Percentiles rank a stretch among this genome's conserved stretches.
phyloP scores from a whole-genome alignment of 1,140 invertebrate genomes.

The Drosophila mayri region DNA sequence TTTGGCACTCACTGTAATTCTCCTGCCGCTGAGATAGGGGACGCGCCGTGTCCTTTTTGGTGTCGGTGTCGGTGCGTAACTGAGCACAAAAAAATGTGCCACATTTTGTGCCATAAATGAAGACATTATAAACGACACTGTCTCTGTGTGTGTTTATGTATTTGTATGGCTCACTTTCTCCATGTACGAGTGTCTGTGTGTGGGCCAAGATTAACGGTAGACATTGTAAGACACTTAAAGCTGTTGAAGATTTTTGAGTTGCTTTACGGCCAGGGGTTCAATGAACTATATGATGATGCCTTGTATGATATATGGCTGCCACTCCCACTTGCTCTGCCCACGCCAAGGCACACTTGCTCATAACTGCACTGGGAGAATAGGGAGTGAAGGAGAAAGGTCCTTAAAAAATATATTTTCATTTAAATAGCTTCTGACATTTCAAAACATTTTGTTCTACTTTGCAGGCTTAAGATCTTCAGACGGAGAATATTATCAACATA shows the following conservation, averaged over 20 bases:
- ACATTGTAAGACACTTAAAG: conserved; percentile 82
- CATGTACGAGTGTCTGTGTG: conserved; percentile 38
- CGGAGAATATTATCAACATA: neutral
- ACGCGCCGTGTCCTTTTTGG: conserved; percentile 56
- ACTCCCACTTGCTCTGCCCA: conserved; percentile 26
- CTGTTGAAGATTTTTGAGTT: conserved; percentile 76
- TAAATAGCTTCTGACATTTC: no score
- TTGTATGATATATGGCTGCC: conserved; percentile 67
- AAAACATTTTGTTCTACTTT: neutral
- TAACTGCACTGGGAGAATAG: conserved; percentile 1
- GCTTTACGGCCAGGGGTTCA: conserved; percentile 69
- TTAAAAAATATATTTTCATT: no score
- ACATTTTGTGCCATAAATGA: conserved; percentile 79
- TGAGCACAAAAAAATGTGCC: conserved; percentile 75
- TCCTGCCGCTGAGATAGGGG: conserved; percentile 18
- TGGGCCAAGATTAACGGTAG: conserved; percentile 75
- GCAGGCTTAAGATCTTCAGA: neutral
- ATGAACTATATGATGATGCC: conserved; percentile 78
- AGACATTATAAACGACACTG: conserved; percentile 76
- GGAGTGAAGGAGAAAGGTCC: neutral
- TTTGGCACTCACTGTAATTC: conserved; percentile 62
- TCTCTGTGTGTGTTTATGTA: conserved; percentile 15
- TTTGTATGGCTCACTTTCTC: conserved; percentile 14
- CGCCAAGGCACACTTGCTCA: conserved; percentile 5
- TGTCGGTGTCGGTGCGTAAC: conserved; percentile 75